Conservation (phyloP, 2,797 vertebrate species). For the Psittacula echo region DNA sequence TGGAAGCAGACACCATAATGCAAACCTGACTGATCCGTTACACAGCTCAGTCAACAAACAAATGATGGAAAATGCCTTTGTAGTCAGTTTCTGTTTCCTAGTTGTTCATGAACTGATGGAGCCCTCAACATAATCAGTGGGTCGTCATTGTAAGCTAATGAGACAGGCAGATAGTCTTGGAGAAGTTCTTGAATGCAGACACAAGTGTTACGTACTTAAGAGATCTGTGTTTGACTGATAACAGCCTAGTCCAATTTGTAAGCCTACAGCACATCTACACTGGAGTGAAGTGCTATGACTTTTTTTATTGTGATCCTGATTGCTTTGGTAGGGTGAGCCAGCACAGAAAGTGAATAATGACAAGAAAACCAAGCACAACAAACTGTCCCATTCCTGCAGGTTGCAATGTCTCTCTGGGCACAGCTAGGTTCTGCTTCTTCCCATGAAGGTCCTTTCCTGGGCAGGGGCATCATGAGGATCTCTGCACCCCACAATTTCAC, state of each 20-base stretch:
- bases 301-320: background rate
- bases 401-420: background rate
- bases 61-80: background rate
- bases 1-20: background rate
- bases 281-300: background rate
- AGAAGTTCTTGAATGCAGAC: background rate
- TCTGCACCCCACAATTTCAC: background rate
- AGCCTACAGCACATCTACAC: background rate
- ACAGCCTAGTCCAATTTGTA: background rate
- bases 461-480: background rate
- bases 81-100: background rate
- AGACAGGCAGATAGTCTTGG: background rate
- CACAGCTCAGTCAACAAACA: background rate
- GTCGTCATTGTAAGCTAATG: background rate
- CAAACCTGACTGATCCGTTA: background rate
- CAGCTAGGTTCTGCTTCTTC: background rate
- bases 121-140: background rate
- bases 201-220: background rate
- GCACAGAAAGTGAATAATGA: background rate
- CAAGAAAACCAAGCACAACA: background rate
- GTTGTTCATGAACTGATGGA: background rate
- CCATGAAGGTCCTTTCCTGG: rapidly evolving
- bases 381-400: background rate
- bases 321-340: background rate
- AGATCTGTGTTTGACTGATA: conserved; percentile 23